Conservation (phyloP, 2,113 vertebrate genomes). For the Isichthys henryi region DNA sequence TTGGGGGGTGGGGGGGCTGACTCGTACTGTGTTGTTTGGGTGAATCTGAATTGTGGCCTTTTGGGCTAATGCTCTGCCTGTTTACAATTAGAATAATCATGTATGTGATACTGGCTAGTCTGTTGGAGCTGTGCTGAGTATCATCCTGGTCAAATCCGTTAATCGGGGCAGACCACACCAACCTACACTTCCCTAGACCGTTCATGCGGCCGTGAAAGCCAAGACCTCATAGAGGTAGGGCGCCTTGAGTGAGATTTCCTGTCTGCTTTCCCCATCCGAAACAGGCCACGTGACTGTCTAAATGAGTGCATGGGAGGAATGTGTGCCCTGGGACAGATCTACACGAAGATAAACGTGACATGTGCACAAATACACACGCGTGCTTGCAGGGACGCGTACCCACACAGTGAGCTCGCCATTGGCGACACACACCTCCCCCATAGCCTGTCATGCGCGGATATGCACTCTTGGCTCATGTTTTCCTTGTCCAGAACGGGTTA, state of each 20-base stretch:
- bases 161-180: neutral
- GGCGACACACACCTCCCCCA: neutral
- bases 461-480: neutral
- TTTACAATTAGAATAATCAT: neutral
- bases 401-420: conserved; percentile 18
- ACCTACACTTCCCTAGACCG: neutral
- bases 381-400: neutral
- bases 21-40: neutral
- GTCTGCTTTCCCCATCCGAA: neutral
- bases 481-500: conserved; percentile 37
- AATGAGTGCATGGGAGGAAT: neutral
- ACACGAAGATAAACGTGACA: neutral
- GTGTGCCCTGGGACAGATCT: neutral
- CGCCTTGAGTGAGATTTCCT: neutral
- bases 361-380: neutral
- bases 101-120: neutral
- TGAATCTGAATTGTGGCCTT: neutral
- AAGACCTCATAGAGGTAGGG: neutral
- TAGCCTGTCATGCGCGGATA: neutral
- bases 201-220: neutral
- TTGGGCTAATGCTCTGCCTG: neutral
- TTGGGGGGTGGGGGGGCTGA: neutral
- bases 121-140: neutral
- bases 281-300: neutral
- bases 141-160: neutral